phyloP scores from a whole-genome alignment of 2,888 invertebrate genomes.

The Xylota sylvarum region DNA sequence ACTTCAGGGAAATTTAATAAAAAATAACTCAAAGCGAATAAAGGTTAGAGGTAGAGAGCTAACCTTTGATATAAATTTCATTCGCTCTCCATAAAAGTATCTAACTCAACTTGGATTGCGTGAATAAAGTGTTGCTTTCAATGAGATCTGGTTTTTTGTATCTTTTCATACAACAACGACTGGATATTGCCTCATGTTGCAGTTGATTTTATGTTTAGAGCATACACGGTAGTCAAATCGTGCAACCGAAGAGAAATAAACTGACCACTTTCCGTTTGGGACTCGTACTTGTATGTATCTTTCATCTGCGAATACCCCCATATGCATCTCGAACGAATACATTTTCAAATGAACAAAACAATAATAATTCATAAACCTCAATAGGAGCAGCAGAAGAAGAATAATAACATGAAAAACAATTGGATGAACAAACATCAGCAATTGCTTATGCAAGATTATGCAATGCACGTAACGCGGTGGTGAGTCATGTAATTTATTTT shows the following conservation, averaged over 20 bases:
- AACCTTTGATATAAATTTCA: not conserved
- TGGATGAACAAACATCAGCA: constrained; percentile 66
- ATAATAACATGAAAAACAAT: constrained; percentile 55
- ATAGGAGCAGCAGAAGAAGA: constrained; percentile 42
- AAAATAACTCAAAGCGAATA: not conserved
- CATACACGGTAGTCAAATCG: constrained; percentile 29
- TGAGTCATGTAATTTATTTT: constrained; percentile 56
- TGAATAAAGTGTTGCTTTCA: constrained; percentile 11
- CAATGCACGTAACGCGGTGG: constrained; percentile 52
- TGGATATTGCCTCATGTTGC: constrained; percentile 34
- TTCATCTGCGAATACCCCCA: constrained; percentile 14
- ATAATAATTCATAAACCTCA: constrained; percentile 68
- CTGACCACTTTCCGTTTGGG: constrained; percentile 45
- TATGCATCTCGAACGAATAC: constrained; percentile 15
- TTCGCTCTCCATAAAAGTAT: not conserved
- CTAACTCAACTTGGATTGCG: not conserved
- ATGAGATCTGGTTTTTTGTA: constrained; percentile 6
- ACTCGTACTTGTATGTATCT: constrained; percentile 38
- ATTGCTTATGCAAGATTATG: constrained; percentile 67
- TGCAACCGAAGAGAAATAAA: constrained; percentile 22
- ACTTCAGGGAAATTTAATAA: not conserved
- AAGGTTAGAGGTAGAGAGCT: not conserved
- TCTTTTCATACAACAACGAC: constrained; percentile 14
- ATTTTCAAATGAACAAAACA: constrained; percentile 53
- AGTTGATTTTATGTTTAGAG: constrained; percentile 22